A percentile compares a stretch with the other conserved stretches of the same genome.
These are phyloP conservation scores for Quadriops clusia DNA, from an alignment of 2,888 invertebrate species.

Conservation along the genomic window DNA sequence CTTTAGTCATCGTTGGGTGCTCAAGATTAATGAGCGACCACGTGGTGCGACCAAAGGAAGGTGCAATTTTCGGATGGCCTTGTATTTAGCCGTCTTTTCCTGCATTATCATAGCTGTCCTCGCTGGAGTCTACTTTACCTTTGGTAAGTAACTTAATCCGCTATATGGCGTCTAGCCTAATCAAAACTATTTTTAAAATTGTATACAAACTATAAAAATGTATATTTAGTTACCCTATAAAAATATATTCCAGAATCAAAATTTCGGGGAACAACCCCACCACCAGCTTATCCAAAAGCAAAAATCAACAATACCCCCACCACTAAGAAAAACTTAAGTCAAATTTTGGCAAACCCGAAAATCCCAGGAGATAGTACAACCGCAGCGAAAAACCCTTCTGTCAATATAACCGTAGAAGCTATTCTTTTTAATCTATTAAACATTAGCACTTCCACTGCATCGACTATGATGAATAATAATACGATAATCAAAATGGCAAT, in stretches of 20 bases:
- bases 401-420: no score
- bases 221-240: neutral
- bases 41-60: constrained; percentile 15
- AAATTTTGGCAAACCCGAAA: neutral
- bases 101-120: constrained; percentile 25
- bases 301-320: no score
- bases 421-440: no score
- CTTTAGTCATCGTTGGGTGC: constrained; percentile 33
- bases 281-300: no score
- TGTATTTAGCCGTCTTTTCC: constrained; percentile 25
- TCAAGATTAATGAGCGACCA: constrained; percentile 30
- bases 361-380: neutral
- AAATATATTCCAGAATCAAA: neutral
- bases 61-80: constrained; percentile 16
- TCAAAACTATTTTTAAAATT: no score
- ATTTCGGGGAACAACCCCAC: neutral
- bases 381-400: neutral
- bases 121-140: constrained; percentile 22
- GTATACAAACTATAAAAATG: neutral
- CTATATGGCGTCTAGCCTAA: no score
- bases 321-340: neutral
- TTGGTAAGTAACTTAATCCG: constrained; percentile 9
- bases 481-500: neutral
- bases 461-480: constrained; percentile 2
- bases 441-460: constrained; percentile 2